Base-by-base conservation (phyloP, 1,140 invertebrate species). In the Trachymyrmex septentrionalis region DNA sequence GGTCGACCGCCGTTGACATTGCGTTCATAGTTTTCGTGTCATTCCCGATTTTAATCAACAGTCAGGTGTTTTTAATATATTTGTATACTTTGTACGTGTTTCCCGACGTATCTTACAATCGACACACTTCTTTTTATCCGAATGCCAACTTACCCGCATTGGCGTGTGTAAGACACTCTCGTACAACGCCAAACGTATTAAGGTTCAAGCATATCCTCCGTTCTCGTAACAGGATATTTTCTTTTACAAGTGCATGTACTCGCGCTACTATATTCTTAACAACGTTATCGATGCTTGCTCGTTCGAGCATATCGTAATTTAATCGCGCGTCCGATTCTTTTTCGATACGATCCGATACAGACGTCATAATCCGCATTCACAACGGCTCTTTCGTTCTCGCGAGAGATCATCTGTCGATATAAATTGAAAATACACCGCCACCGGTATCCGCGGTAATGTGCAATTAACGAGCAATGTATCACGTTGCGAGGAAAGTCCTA, bases 391-490 rank as follows among this genome's bases (percentile, higher is more conserved):
- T 61, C 38, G 12, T 19, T 73, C 67, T 48, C 38, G 69, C 55
- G 80, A 61, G 69, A 84, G 77, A 81, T 84, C 71, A 50, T 75
- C 55, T 73, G 50, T 84, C 80, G 80, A 73, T 84, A 50, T 84
- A 84, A 84, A 75, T 84, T 73, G 80, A 84, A 84, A 84, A 84
- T 57, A 75, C 69, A 10, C 19, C 44, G 72, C 55, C 61, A 64
- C 72, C 27, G 63, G 10, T 76, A 50, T 59, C 61, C 63, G 75
- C 76, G 30, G 50, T 80, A 86, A 86, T 50, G 44, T 82, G 24
- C 64, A 86, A 86, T 86, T 86, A 86, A 69, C 53, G 44, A 19
- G 38, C 64, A 76, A 80, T 86, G n/a, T 81, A 86, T 86, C 76
- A 69, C 50, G 21, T 86, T 24, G 69, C 75, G 53, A 81, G 61